These are phyloP conservation scores for Papilio protenor DNA, from an alignment of 2,888 invertebrate genomes.

Conservation along the genomic window DNA sequence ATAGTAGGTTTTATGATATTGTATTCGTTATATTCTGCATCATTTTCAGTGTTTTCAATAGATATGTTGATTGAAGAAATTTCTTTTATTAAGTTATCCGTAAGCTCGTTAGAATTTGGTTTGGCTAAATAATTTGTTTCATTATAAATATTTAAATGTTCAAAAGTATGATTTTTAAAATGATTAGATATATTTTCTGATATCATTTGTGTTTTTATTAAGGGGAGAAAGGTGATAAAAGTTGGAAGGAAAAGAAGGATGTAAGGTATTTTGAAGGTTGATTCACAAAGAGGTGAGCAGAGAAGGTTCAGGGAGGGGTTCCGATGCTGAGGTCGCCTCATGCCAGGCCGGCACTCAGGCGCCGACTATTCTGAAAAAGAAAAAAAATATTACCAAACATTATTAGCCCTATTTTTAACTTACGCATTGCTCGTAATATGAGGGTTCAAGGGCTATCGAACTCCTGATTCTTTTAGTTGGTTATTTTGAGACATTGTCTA, in stretches of 20 bases:
- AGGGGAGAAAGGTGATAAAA: constrained; percentile 23
- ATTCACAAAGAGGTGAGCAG: constrained; percentile 70
- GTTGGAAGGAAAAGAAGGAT: constrained; percentile 56
- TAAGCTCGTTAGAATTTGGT: constrained; percentile 10
- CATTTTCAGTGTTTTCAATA: not conserved
- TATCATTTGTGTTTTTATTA: constrained; percentile 25
- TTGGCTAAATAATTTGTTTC: constrained; percentile 24
- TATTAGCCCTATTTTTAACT: too few species aligned
- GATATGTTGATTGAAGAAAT: not conserved
- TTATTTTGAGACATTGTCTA: not conserved
- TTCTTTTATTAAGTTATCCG: not conserved
- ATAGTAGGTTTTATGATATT: not conserved
- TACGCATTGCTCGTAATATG: too few species aligned
- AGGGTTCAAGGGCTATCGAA: too few species aligned
- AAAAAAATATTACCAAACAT: constrained; percentile 28
- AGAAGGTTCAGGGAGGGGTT: constrained; percentile 62
- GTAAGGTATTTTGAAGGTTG: constrained; percentile 64
- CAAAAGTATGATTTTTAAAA: constrained; percentile 16
- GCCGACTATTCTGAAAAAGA: constrained; percentile 51
- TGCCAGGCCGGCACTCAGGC: constrained; percentile 63
- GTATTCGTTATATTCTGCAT: not conserved
- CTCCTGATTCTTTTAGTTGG: not conserved
- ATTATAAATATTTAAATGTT: constrained; percentile 9
- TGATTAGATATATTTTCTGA: constrained; percentile 40
- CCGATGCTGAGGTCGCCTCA: constrained; percentile 71